These are phyloP conservation scores for Microcebus murinus DNA, from an alignment of 2,113 vertebrate genomes.

Conservation along the genomic window DNA sequence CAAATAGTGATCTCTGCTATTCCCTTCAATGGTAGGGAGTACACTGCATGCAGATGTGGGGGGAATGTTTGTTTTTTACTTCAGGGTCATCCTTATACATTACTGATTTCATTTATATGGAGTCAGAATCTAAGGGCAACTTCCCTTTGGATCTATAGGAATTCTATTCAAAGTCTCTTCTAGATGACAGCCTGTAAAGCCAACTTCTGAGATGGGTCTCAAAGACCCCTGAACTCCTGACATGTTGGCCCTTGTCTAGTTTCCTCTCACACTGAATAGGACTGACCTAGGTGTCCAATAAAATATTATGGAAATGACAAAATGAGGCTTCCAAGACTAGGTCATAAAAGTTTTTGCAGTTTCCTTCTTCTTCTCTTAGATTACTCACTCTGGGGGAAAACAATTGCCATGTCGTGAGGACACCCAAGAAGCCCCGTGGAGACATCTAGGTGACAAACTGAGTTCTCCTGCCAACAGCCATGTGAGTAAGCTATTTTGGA, in stretches of 20 bases:
- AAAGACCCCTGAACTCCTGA: neutral
- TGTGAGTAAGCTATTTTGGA: neutral
- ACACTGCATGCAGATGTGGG: neutral
- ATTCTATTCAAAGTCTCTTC: neutral
- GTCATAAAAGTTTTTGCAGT: neutral
- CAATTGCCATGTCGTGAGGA: neutral
- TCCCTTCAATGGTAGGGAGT: neutral
- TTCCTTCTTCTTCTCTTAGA: neutral
- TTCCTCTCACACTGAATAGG: neutral
- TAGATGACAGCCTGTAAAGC: neutral
- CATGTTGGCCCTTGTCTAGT: neutral
- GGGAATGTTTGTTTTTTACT: neutral
- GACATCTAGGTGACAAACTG: accelerated
- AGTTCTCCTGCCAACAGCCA: neutral
- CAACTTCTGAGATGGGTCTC: too few species aligned
- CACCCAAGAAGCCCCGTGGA: neutral
- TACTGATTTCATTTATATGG: neutral
- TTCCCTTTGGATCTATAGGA: neutral
- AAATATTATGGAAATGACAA: neutral
- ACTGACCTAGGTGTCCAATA: neutral
- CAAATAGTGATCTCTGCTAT: neutral
- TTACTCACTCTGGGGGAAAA: neutral
- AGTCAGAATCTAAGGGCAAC: neutral
- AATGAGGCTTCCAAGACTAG: neutral
- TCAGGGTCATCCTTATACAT: neutral